Conservation (phyloP, 2,113 vertebrate genomes). For the Lanius collurio region DNA sequence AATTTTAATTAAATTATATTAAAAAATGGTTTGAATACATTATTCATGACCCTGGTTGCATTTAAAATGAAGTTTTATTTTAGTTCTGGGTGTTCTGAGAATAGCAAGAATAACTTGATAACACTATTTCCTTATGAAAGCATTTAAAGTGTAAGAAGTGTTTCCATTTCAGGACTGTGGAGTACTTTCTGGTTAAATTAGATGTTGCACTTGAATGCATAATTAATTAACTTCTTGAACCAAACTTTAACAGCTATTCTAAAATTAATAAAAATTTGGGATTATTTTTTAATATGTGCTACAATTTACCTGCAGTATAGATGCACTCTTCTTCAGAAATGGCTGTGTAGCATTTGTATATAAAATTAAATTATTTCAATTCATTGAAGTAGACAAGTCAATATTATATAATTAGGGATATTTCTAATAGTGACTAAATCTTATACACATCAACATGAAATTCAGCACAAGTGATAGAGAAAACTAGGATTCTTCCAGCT, state of each 20-base stretch:
- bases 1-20: not conserved
- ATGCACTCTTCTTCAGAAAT: not conserved
- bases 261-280: not conserved
- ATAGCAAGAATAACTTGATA: not conserved
- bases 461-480: not conserved
- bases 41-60: not conserved
- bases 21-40: not conserved
- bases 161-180: not conserved
- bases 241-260: not conserved
- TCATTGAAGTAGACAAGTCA: not conserved
- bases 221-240: not conserved
- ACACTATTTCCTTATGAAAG: not conserved
- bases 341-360: not conserved
- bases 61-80: not conserved
- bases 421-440: not conserved
- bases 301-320: not conserved
- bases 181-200: not conserved
- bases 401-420: not conserved
- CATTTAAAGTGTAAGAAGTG: not conserved
- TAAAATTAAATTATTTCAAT: not conserved
- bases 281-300: not conserved
- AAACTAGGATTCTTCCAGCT: not conserved
- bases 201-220: not conserved
- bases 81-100: not conserved
- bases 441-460: not conserved